Base-by-base conservation (phyloP, 2,797 vertebrate genomes). In the Loriculus beryllinus region DNA sequence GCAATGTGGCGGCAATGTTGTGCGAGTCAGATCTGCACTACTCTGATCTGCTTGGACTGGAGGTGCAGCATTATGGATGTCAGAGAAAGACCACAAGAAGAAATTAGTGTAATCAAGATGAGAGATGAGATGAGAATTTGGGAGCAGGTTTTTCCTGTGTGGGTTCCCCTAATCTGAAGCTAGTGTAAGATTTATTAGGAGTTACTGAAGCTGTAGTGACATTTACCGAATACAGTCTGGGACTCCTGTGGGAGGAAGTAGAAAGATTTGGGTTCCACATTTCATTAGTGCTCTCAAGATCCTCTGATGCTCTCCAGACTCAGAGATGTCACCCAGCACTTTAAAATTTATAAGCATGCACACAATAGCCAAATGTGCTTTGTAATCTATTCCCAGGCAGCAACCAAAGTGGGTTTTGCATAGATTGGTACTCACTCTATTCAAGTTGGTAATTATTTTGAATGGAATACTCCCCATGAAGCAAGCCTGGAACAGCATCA, bases 361-460 rank as follows among this genome's bases (percentile, higher is more conserved):
- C 81, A 94, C 65, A 96, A 80, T 77, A 93, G 77, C 80, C 52
- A 82, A 95, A 94, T 95, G 80, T 78, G 59, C 89, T 95, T 96
- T 94, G 88, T 77, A 94, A 93, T 93, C 84, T 77, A 64, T 93
- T 97, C 80, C 84, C 91, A 92, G 74, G 51, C 83, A 91, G 77
- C 65, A 90, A 68, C 65, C 68, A 51, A 78, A 92, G 84, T 87
- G 68, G 45, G 31, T 48, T 93, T 94, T 88, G 43, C 86, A 94
- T 87, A 93, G 90, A 93, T 92, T 88, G 87, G 83, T 95, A 76
- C 94, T 95, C 81, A 77, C 19, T 90, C 78, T 88, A 71, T 89
- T 95, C 85, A 84, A 90, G 83, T 80, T 91, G 91, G 94, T 96
- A 80, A 95, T 96, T 96, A 95, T 93, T 96, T 95, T 94, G 95